Conservation (phyloP, 2,113 vertebrate genomes). For the Myotis yumanensis region DNA sequence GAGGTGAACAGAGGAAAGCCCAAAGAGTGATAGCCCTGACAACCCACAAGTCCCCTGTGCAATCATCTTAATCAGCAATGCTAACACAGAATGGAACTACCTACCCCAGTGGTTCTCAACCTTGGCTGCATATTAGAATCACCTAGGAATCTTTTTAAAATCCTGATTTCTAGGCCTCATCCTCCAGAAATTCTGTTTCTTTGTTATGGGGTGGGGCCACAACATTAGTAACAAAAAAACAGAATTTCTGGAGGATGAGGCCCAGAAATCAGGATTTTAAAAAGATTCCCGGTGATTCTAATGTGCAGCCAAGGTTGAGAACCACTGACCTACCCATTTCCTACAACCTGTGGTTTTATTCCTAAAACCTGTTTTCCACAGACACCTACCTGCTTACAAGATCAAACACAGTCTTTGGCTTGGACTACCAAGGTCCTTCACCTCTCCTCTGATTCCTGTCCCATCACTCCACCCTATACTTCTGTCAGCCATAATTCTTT, state of each 20-base stretch:
- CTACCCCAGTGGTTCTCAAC: not conserved
- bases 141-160: too few relatives aligned
- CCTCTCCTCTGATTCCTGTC: not conserved
- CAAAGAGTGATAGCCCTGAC: not conserved
- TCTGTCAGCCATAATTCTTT: not conserved
- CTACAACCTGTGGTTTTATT: not conserved
- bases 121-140: too few relatives aligned
- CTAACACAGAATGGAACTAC: not conserved
- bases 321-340: not conserved
- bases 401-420: not conserved
- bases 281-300: too few relatives aligned
- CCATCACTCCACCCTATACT: not conserved
- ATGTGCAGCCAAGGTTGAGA: too few relatives aligned
- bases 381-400: too few relatives aligned
- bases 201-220: too few relatives aligned
- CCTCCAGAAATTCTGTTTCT: too few relatives aligned
- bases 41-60: not conserved
- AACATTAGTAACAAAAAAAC: too few relatives aligned
- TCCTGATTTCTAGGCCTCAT: too few relatives aligned
- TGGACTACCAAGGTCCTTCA: not conserved
- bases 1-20: not conserved
- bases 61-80: not conserved
- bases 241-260: too few relatives aligned
- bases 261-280: too few relatives aligned
- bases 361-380: not conserved